Percentiles rank a stretch among this genome's conserved stretches.
Evolutionary conservation across 53 echinoderm and acorn worm genomes (phyloP).

Genomic region (Hippasteria phrygiana): DNA sequence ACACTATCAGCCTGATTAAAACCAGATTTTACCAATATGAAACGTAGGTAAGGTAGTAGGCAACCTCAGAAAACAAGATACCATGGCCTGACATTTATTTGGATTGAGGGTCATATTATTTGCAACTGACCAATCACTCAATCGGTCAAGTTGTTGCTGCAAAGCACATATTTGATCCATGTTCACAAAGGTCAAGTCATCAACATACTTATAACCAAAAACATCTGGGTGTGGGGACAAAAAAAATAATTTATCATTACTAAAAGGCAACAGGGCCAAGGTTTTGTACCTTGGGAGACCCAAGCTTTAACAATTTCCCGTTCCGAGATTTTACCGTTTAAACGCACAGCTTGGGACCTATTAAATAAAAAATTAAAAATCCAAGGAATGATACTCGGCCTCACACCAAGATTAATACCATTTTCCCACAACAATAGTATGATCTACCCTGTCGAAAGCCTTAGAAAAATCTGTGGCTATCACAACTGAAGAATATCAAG

Average conservation of each 20-base stretch:
- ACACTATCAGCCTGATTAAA: conserved; percentile 13
- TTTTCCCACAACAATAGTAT: conserved; percentile 7
- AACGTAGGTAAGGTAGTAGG: too few species aligned
- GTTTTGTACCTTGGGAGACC: conserved; percentile 35
- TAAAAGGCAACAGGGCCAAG: conserved; percentile 7
- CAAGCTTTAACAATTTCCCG: conserved; percentile 11
- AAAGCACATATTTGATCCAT: background rate
- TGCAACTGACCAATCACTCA: conserved; percentile 10
- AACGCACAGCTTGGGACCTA: conserved; percentile 1
- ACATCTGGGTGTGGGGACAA: background rate
- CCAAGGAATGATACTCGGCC: conserved; percentile 30
- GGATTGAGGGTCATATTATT: conserved; percentile 59
- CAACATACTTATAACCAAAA: conserved; percentile 40
- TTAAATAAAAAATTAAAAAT: conserved; percentile 20
- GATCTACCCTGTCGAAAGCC: conserved; percentile 11
- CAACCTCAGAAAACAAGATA: conserved; percentile 11
- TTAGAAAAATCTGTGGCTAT: conserved; percentile 26
- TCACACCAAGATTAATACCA: conserved; percentile 25
- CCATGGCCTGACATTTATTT: conserved; percentile 18
- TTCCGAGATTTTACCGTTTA: background rate
- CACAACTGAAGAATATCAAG: background rate
- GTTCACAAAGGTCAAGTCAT: conserved; percentile 52
- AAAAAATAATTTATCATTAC: conserved; percentile 22
- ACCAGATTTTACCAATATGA: too few species aligned
- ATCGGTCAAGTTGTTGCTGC: conserved; percentile 2